Base-by-base conservation (phyloP, 1,140 invertebrate species). In the Euwallacea fornicatus region DNA sequence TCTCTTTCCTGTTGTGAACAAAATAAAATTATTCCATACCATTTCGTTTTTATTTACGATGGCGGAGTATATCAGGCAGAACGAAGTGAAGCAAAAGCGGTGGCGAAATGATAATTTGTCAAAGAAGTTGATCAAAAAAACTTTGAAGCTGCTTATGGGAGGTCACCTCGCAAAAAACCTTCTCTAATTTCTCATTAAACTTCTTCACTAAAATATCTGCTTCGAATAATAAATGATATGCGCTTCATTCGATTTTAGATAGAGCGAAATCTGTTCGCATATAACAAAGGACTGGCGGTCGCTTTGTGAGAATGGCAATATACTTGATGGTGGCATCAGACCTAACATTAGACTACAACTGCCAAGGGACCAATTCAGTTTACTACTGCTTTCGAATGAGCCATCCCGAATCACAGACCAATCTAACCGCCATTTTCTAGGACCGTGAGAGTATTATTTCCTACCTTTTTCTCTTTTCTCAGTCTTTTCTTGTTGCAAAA, bases 241-340 rank as follows among this genome's bases (percentile, higher is more conserved):
- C 21, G 21, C 21, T 33, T 33, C 21, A 33, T 33, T 33, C 21
- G 21, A 33, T 33, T 33, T 33, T 33, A 50, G 46, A 50, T 50
- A 50, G 46, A 50, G 46, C 9, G 46, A 50, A 50, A 50, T 50
- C 46, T 13, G 46, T 50, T 50, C 46, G 46, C 21, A 33, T 50
- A 42, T 41, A 61, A 61, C 59, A 41, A 71, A 71, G 74, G 74
- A 71, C 74, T 76, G 74, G 78, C 77, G 79, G 79, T 81, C 77
- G 76, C 76, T 77, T 77, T 78, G 77, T 77, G 75, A 75, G 77
- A 66, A 76, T 74, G 73, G 77, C 76, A 81, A 81, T 81, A 81
- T 81, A 81, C 73, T 81, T 81, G 79, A 81, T 78, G 77, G 75
- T 74, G 75, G 71, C 72, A 78, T 77, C 76, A 79, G 69, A 64